Conservation (phyloP, 1,140 invertebrate species). For the Ericerus pela region DNA sequence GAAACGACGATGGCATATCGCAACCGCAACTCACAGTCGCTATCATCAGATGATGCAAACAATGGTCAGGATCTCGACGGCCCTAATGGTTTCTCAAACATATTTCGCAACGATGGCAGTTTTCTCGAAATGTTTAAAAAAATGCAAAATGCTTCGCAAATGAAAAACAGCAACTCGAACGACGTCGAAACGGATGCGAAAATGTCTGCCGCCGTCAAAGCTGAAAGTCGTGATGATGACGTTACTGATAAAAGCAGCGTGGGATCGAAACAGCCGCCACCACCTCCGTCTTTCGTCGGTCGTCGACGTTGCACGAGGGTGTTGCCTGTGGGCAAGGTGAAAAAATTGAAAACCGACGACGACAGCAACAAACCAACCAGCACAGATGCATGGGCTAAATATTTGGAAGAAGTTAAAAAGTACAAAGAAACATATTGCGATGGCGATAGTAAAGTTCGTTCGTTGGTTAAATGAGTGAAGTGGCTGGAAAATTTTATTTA, state of each 20-base stretch:
- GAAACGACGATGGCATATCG: too few relatives aligned
- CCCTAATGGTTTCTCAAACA: slow-evolving; percentile 30
- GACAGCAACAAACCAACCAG: slow-evolving; percentile 42
- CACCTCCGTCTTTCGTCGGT: slow-evolving; percentile 38
- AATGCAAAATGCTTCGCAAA: slow-evolving; percentile 45
- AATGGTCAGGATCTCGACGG: background rate
- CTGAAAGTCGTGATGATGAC: slow-evolving; percentile 16
- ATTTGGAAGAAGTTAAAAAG: slow-evolving; percentile 81
- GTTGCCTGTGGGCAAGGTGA: slow-evolving; percentile 74
- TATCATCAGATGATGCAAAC: background rate
- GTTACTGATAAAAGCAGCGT: background rate
- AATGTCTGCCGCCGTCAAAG: slow-evolving; percentile 28
- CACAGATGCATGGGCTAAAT: slow-evolving; percentile 79
- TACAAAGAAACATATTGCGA: slow-evolving; percentile 82
- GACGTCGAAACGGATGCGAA: slow-evolving; percentile 25
- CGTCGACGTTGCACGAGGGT: slow-evolving; percentile 71
- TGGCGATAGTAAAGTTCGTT: slow-evolving; percentile 71
- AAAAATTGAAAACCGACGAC: slow-evolving; percentile 57
- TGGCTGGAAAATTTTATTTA: too few relatives aligned
- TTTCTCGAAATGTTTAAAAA: slow-evolving; percentile 82
- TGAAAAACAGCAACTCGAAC: background rate
- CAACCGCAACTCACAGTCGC: background rate
- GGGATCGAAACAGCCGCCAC: too few relatives aligned
- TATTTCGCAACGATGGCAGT: slow-evolving; percentile 69
- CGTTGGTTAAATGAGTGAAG: slow-evolving; percentile 54